Evolutionary conservation across 2,797 vertebrate species (phyloP), one percentile per base, ranked within the genome.

Genomic region (Anableps anableps): DNA sequence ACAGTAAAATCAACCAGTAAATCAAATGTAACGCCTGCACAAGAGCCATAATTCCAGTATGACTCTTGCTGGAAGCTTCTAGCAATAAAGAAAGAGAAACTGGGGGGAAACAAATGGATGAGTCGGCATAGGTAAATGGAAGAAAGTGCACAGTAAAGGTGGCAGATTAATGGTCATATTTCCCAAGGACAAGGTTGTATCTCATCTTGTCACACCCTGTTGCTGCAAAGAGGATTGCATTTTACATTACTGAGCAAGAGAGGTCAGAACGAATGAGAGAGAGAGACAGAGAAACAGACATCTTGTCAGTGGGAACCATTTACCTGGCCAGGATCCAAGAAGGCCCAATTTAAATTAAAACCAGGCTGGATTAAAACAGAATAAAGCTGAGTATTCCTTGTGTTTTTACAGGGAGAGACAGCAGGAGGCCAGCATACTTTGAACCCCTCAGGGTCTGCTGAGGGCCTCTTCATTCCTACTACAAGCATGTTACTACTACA

Each of bases 271-370:
- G 8, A 29, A 31, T 8, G 29, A 58, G 76, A 38, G 73, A 72
- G 29, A 70, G 31, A 48, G 74, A 82, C 50, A 80, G 75, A 50
- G 78, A 80, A 70, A 21, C 60, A 79, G 79, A 88, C 85, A 85
- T 88, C 78, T 86, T 82, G 66, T 81, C 86, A 82, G 83, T 81
- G 83, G 83, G 76, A 92, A 80, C 84, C 78, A 79, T 89, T 87
- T 85, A 83, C 64, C 81, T 92, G 92, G 92, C 89, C 51, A 72
- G 38, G 29, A 45, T 90, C 90, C 92, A 93, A 23, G 85, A 85
- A 91, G 91, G 91, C 89, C 89, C 86, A 76, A 80, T 86, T 86
- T 90, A 91, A 92, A 93, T 93, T 91, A 90, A 93, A 93, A 90
- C 83, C 74, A 84, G 89, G 72, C 85, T 83, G 88, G 83, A 79